Base-by-base conservation (phyloP, 2,888 invertebrate genomes). In the Chrysolina americana region DNA sequence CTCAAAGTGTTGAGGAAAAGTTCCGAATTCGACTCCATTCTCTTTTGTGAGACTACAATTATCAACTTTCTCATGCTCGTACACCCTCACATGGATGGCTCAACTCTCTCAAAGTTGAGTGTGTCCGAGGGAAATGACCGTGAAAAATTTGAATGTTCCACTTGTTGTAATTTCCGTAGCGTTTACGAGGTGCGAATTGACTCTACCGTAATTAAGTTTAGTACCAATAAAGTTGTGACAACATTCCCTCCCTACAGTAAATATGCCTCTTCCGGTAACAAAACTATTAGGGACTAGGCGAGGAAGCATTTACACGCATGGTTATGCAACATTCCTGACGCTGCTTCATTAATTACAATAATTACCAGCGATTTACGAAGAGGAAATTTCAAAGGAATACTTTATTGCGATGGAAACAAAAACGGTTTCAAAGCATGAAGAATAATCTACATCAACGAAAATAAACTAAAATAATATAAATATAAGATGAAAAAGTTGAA, bases 231-330 rank as follows among this genome's bases (percentile, higher is more conserved):
- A 59, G n/a, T 59, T 15, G 59, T 59, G 59, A 59, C 59, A 59
- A 59, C 59, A 59, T 59, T 59, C 59, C n/a, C 59, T 59, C n/a
- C 59, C 59, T 28, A 59, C 59, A 59, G 59, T 59, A 59, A 59
- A 59, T 59, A 28, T 36, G 15, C 59, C 23, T 17, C 28, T 28
- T 59, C 59, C 59, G 59, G 59, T 11, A 28, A 59, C 59, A 59
- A 59, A 59, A 28, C 23, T n/a, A 59, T 59, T 28, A 36, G 15
- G 36, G 59, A 59, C n/a, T 59, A 59, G 59, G 15, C 28, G 36
- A 59, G 36, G 53, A 53, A 53, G 11, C 10, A 21, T 53, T 21
- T 53, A 21, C 53, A 21, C 53, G 21, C 53, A 53, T 53, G 5
- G 13, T 53, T 53, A 13, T 53, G 53, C 19, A 53, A 53, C 53